Evolutionary conservation across 2,113 vertebrate species (phyloP).

Genomic region (Chitala chitala): DNA sequence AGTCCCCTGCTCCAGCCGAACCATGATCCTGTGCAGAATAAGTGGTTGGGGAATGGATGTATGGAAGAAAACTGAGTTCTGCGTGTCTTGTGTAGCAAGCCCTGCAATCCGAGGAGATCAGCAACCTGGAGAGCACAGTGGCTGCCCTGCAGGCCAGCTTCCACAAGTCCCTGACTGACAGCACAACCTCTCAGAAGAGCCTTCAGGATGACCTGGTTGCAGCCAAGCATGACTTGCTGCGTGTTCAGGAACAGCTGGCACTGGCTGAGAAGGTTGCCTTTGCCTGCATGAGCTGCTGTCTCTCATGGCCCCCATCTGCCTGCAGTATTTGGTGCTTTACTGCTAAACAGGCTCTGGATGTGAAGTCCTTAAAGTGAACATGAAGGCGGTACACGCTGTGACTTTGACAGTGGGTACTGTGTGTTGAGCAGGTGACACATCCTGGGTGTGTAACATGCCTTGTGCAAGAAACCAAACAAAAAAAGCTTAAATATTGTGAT

Average conservation of each 20-base stretch:
- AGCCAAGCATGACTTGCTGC: slow-evolving; percentile 84
- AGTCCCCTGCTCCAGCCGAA: no score
- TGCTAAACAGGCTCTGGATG: no score
- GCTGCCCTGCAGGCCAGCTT: slow-evolving; percentile 78
- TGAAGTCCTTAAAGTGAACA: no score
- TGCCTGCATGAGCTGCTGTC: not conserved
- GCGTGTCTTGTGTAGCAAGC: slow-evolving; percentile 47
- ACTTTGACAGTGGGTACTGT: no score
- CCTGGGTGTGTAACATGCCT: no score
- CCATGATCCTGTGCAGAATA: no score
- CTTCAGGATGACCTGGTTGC: slow-evolving; percentile 80
- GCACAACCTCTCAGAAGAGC: slow-evolving; percentile 72
- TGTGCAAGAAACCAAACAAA: no score
- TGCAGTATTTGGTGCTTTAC: not conserved
- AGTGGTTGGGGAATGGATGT: no score
- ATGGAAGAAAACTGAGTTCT: no score
- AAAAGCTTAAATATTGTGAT: no score
- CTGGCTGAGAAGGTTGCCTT: slow-evolving; percentile 81
- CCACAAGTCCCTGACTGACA: slow-evolving; percentile 74
- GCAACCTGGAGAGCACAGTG: slow-evolving; percentile 77
- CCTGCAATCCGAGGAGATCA: slow-evolving; percentile 66
- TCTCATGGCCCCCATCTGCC: not conserved
- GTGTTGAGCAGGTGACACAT: no score
- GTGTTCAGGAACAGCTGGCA: slow-evolving; percentile 81
- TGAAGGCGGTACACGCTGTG: no score